A percentile compares a stretch with the other conserved stretches of the same genome.
Conservation (phyloP, 2,888 invertebrate genomes). For the Ectemnius cavifrons region DNA sequence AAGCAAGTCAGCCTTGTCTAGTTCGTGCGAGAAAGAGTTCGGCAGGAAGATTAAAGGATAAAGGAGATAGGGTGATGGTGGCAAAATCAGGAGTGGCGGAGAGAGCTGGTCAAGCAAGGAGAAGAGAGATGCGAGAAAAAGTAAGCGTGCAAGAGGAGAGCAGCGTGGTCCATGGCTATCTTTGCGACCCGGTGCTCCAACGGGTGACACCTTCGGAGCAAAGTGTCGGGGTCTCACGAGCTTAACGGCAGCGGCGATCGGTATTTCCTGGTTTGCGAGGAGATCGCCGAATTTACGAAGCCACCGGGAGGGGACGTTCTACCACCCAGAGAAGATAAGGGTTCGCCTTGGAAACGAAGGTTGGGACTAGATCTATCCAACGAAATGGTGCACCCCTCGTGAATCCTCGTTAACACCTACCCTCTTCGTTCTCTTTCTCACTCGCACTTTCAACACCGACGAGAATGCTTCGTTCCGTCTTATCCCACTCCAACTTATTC, state of each 20-base stretch:
- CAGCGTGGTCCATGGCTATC: conserved; percentile 19
- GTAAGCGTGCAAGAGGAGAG: conserved; percentile 9
- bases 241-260: conserved; percentile 9
- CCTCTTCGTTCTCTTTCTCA: conserved; percentile 13
- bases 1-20: conserved; percentile 8
- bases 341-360: conserved; percentile 14
- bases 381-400: conserved; percentile 33
- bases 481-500: no score
- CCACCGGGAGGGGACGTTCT: conserved; percentile 30
- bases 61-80: conserved; percentile 21
- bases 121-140: conserved; percentile 12
- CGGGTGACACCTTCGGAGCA: conserved; percentile 10
- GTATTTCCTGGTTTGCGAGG: conserved; percentile 57
- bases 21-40: conserved; percentile 14
- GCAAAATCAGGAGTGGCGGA: conserved; percentile 41
- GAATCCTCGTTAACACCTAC: conserved; percentile 48
- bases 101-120: neutral
- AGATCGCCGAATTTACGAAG: conserved; percentile 58
- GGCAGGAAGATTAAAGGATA: conserved; percentile 37
- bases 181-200: conserved; percentile 25
- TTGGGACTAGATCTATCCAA: conserved; percentile 22
- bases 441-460: neutral
- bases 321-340: conserved; percentile 27
- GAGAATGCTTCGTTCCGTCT: neutral
- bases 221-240: no score